phyloP scores from a whole-genome alignment of 2,797 vertebrate species.

The Tokudaia tokunoshimensis region DNA sequence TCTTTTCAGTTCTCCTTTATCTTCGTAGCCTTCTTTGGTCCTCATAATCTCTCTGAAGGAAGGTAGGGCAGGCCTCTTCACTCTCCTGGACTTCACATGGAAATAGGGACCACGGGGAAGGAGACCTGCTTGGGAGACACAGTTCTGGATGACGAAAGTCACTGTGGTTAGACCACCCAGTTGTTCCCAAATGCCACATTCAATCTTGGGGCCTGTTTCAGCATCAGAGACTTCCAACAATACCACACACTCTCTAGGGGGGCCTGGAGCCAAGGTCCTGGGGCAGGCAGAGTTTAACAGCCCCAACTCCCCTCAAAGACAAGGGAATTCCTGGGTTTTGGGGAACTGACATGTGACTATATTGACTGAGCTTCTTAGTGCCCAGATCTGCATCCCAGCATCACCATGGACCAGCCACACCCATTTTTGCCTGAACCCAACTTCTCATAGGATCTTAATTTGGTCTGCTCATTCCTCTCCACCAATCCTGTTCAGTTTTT shows the following conservation, averaged over 20 bases:
- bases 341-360: neutral
- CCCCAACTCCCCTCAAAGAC: neutral
- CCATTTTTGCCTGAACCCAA: neutral
- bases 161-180: neutral
- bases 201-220: neutral
- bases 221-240: neutral
- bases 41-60: constrained; percentile 23
- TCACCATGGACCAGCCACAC: neutral
- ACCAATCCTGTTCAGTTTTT: neutral
- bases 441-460: neutral
- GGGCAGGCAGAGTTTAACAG: neutral
- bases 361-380: neutral
- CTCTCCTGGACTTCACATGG: neutral
- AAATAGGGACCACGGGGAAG: neutral
- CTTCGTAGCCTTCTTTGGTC: constrained; percentile 41
- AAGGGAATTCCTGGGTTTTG: neutral
- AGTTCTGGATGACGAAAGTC: neutral
- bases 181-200: accelerated
- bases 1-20: constrained; percentile 55
- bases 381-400: neutral
- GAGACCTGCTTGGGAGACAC: neutral
- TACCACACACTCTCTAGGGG: neutral
- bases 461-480: neutral
- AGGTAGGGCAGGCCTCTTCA: neutral
- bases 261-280: neutral